Conservation (phyloP, 2,113 vertebrate genomes). For the Calyptomena viridis region DNA sequence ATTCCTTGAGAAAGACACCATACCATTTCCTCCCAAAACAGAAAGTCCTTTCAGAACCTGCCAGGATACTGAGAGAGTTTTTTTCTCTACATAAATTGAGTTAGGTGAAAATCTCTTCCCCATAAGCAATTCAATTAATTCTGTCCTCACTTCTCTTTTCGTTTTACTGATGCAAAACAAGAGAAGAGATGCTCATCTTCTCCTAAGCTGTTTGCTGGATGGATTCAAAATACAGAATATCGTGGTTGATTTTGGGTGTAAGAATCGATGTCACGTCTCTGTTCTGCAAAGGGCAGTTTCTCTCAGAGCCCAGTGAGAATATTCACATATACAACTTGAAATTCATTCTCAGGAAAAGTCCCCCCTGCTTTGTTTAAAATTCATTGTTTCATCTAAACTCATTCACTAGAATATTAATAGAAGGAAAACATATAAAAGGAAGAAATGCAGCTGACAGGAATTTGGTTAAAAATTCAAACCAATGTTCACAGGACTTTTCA, state of each 20-base stretch:
- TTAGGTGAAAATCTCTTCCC: neutral
- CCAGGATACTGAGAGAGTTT: neutral
- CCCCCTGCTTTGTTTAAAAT: slow-evolving; percentile 42
- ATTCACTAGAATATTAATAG: slow-evolving; percentile 39
- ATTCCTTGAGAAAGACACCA: neutral
- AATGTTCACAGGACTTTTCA: slow-evolving; percentile 26
- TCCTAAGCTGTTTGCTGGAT: neutral
- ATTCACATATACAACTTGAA: slow-evolving; percentile 1
- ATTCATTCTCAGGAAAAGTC: slow-evolving; percentile 9
- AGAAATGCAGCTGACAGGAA: slow-evolving; percentile 52
- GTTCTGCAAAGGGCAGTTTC: neutral
- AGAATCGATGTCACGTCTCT: neutral
- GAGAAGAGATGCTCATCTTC: neutral
- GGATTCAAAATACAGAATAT: neutral
- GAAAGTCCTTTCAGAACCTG: neutral
- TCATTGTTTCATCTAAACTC: slow-evolving; percentile 51
- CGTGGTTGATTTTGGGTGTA: neutral
- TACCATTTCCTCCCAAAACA: neutral
- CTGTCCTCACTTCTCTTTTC: neutral
- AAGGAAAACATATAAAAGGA: slow-evolving; percentile 37
- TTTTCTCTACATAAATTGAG: neutral
- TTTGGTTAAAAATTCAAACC: slow-evolving; percentile 62
- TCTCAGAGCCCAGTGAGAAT: neutral
- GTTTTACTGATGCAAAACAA: neutral
- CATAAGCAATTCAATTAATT: neutral